A percentile compares a stretch with the other conserved stretches of the same genome.
phyloP scores from a whole-genome alignment of 2,888 invertebrate genomes.

The Dynastes grantii region DNA sequence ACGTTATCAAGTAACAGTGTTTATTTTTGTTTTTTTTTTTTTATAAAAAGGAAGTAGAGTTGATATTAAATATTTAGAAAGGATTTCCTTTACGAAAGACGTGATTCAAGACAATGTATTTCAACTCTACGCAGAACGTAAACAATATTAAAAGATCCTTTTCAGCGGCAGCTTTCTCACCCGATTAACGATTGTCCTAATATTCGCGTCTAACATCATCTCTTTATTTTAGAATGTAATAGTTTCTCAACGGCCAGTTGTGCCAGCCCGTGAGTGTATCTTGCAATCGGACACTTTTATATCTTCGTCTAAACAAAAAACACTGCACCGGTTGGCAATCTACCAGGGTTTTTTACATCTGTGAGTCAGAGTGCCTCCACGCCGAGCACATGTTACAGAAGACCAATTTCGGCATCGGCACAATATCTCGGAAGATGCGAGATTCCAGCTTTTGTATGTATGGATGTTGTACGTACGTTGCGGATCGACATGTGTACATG shows the following conservation, averaged over 20 bases:
- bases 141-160: slow-evolving; percentile 10
- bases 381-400: slow-evolving; percentile 39
- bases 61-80: too few relatives aligned
- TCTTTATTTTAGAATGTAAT: slow-evolving; percentile 38
- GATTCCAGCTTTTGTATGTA: background rate
- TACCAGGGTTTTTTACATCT: slow-evolving; percentile 42
- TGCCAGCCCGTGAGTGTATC: background rate
- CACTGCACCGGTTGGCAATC: slow-evolving; percentile 34
- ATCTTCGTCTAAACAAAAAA: slow-evolving; percentile 17
- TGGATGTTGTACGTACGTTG: too few relatives aligned
- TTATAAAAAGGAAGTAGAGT: too few relatives aligned
- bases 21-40: too few relatives aligned
- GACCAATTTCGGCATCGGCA: slow-evolving; percentile 41
- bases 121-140: background rate
- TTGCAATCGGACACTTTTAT: slow-evolving; percentile 30
- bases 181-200: slow-evolving; percentile 11
- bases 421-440: background rate
- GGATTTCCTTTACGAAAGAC: too few relatives aligned
- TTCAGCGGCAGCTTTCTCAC: background rate
- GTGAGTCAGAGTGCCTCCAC: slow-evolving; percentile 36
- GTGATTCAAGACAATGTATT: too few relatives aligned
- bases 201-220: slow-evolving; percentile 26
- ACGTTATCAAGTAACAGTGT: too few relatives aligned
- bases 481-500: background rate
- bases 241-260: slow-evolving; percentile 20